Evolutionary conservation across 37 sponge, comb jelly and placozoan species (phyloP), one percentile per base, ranked within the genome.

Genomic region (Bolinopsis microptera): DNA sequence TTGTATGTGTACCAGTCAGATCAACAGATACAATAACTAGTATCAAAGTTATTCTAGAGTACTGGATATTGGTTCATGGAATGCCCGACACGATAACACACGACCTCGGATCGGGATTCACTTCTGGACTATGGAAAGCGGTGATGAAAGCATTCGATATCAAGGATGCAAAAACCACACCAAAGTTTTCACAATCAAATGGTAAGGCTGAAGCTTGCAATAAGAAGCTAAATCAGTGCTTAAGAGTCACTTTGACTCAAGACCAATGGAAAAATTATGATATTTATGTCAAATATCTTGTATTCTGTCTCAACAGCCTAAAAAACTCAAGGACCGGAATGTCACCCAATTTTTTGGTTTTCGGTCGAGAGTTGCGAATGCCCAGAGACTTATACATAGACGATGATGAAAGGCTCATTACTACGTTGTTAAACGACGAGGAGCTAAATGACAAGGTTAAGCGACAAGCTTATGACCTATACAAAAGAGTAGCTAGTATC

Each of bases 201-300:
- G 90, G 90, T 22, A 28, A 34, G 5, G 90, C 90, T n/a, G 90
- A 86, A 86, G 61, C 61, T 41, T n/a, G 24, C 25, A 86, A 86
- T 48, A 38, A 40, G 3, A 86, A 34, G 61, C 34, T 86, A 9
- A 86, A 86, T 40, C 90, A 86, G 90, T 86, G 90, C 39, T 34
- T 86, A 3, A 86, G 90, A 86, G 41, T 38, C 61, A 39, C 61
- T 13, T 25, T 86, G 9, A 16, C 41, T 28, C 38, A 13, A 28
- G 36, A 86, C 8, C 38, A 86, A 24, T 86, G 90, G 90, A 86
- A 86, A 86, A 86, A 86, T 30, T 86, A 86, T 48, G 90, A 86
- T 86, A 22, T 86, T 21, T 86, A 86, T 40, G 31, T 86, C n/a
- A 86, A 86, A 34, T 86, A 86, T 34, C 1, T 86, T 13, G 90